Evolutionary conservation across 2,797 vertebrate genomes (phyloP), one percentile per base, ranked within the genome.

Genomic region (Lepidocolaptes lacrymiger): DNA sequence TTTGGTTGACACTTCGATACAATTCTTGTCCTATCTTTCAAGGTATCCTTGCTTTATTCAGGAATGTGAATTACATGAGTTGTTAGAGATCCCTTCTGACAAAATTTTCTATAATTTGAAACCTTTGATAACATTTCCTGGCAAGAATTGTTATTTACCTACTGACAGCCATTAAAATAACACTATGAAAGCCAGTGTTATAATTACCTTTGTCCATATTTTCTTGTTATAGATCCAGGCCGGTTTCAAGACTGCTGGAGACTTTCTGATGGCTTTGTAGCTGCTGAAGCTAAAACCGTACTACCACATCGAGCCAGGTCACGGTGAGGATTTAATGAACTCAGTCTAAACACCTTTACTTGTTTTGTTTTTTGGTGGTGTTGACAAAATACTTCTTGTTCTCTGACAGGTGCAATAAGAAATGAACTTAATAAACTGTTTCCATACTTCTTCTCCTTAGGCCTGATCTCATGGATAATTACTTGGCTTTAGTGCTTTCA

Each of bases 391-490:
- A 12, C 18, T 36, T 61, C 7, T 51, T 64, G 9, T 59, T 63
- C 59, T 64, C 12, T 75, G 87, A 32, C 39, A 82, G 41, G 16
- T 14, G 46, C 23, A 43, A 2, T 88, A 34, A 56, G 66, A 69
- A 63, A 71, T 55, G 4, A 43, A 22, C 13, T 67, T 59, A 48
- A 82, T 94, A 95, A 95, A 67, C 19, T 62, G 3, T 89, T 86
- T 67, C 44, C 3, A 0, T 95, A 2, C 6, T 24, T 85, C 44
- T 85, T 91, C 55, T 96, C 92, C 90, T 76, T 94, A 99, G 99
- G 89, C 99, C 99, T 93, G 99, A 99, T 97, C 98, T 99, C 91
- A 99, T 99, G 99, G 99, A 99, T 98, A 99, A 99, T 98, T 99
- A 99, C 78, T 98, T 99, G 96, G 99, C 99, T 41, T 98, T 99